phyloP scores from a whole-genome alignment of 2,888 invertebrate species.

The Protonemura montana region DNA sequence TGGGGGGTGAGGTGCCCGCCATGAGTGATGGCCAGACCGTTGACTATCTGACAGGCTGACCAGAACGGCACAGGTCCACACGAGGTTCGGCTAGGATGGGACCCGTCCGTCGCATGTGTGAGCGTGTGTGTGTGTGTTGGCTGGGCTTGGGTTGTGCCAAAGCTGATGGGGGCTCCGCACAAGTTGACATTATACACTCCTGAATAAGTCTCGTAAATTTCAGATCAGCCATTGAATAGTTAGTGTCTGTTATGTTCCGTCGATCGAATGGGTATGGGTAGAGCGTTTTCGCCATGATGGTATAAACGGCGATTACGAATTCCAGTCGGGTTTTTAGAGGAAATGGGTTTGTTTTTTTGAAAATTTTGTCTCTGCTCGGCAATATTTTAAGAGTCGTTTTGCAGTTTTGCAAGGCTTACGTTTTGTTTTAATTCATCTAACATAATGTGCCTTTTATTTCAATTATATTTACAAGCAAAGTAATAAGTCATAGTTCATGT shows the following conservation, averaged over 20 bases:
- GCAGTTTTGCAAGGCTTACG: neutral
- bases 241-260: neutral
- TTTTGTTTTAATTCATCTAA: neutral
- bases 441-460: neutral
- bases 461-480: neutral
- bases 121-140: neutral
- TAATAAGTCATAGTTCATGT: neutral
- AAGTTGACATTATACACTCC: constrained; percentile 12
- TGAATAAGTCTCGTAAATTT: constrained; percentile 7
- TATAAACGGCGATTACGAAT: neutral
- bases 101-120: neutral
- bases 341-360: constrained; percentile 12
- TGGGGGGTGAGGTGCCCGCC: constrained; percentile 53
- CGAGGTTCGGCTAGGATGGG: neutral
- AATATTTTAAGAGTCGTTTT: neutral
- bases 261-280: neutral
- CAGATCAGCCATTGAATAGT: neutral
- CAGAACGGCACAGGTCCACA: constrained; percentile 41
- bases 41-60: constrained; percentile 54
- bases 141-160: neutral
- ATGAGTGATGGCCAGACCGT: constrained; percentile 62
- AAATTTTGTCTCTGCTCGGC: neutral
- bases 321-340: neutral
- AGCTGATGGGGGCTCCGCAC: neutral
- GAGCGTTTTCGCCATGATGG: neutral